Conservation (phyloP, 1,140 invertebrate genomes). For the Zeugodacus cucurbitae region DNA sequence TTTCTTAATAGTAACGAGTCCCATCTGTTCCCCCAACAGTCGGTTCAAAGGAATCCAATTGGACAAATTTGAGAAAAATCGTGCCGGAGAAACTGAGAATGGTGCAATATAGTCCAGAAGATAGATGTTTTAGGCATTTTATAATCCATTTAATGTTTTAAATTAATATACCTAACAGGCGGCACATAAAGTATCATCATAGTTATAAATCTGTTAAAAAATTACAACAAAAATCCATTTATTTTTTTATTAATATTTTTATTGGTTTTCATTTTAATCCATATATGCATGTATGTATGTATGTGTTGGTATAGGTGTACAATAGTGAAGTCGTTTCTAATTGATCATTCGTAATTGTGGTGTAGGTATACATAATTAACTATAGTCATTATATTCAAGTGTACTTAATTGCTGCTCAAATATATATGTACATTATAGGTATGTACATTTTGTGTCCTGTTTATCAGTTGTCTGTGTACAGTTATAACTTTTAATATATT, state of each 20-base stretch:
- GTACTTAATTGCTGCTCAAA: too few species aligned
- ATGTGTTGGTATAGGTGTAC: not conserved
- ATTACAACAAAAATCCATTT: not conserved
- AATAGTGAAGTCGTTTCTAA: not conserved
- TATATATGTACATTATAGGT: not conserved
- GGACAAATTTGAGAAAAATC: too few species aligned
- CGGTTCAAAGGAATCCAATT: too few species aligned
- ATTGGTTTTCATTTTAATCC: not conserved
- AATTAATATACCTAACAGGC: too few species aligned
- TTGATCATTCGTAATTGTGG: not conserved
- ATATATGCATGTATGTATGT: not conserved
- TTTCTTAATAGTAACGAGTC: too few species aligned
- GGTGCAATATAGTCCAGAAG: too few species aligned
- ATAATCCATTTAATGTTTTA: too few species aligned
- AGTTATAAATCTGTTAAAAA: not conserved
- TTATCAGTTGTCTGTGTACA: not conserved
- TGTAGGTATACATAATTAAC: not conserved
- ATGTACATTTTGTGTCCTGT: not conserved
- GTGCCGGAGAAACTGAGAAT: too few species aligned
- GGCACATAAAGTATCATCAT: too few species aligned
- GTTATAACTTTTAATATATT: not conserved
- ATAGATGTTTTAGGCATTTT: too few species aligned
- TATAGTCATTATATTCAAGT: too few species aligned
- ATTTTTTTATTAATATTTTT: not conserved
- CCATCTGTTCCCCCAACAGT: too few species aligned